Percentiles rank a stretch among this genome's conserved stretches.
Evolutionary conservation across 2,113 vertebrate genomes (phyloP).

Genomic region (Elephas maximus): DNA sequence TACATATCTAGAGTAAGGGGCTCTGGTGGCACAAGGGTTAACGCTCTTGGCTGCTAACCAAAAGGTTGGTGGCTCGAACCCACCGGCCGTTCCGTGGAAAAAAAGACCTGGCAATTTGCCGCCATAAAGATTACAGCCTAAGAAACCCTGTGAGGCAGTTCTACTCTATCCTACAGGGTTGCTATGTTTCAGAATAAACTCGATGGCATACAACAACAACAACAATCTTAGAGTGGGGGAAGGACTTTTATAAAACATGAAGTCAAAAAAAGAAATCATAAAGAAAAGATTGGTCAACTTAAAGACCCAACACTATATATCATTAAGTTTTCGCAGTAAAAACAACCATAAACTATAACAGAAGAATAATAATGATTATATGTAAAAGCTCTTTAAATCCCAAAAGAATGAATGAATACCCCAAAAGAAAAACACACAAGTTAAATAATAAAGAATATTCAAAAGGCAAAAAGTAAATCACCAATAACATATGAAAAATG

Average conservation of each 20-base stretch:
- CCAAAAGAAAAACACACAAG: constrained; percentile 27
- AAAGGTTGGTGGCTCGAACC: neutral
- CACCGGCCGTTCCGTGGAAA: neutral
- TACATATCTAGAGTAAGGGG: neutral
- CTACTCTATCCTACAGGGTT: neutral
- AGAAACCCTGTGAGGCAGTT: neutral
- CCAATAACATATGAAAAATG: neutral
- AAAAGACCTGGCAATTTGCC: neutral
- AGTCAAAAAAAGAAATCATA: constrained; percentile 5
- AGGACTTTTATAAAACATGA: constrained; percentile 1
- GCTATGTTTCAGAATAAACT: neutral
- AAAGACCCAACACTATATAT: neutral
- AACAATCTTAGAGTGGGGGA: neutral
- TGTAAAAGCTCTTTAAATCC: neutral
- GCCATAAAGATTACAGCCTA: neutral
- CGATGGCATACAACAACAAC: neutral
- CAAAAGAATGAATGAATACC: neutral
- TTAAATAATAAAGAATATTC: neutral
- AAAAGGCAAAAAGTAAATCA: constrained; percentile 45
- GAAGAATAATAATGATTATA: neutral
- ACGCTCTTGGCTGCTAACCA: neutral
- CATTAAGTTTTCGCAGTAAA: neutral
- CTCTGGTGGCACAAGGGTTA: neutral
- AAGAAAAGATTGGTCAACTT: neutral
- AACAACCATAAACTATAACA: neutral